Evolutionary conservation across 1,140 invertebrate genomes (phyloP).

Genomic region (Camponotus floridanus): DNA sequence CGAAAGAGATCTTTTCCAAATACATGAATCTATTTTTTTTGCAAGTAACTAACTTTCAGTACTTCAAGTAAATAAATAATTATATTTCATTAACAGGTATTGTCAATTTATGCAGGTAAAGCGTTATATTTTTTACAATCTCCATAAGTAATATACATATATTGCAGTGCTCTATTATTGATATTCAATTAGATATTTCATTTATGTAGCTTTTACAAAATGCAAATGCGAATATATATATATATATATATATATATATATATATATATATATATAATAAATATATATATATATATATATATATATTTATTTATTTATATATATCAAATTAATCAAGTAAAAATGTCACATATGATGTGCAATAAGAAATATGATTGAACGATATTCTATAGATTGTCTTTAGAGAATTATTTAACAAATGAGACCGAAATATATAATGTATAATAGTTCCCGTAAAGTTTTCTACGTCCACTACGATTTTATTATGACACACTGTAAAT

Average conservation of each 20-base stretch:
- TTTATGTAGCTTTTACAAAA: conserved; percentile 11
- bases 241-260: no score
- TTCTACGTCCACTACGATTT: conserved; percentile 69
- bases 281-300: no score
- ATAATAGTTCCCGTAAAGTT: conserved; percentile 53
- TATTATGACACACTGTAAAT: conserved; percentile 72
- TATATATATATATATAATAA: no score
- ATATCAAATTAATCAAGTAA: conserved; percentile 18
- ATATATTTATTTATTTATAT: no score
- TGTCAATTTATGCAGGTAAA: neutral
- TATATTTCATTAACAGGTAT: neutral
- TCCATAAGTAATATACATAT: conserved; percentile 26
- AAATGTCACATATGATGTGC: conserved; percentile 8
- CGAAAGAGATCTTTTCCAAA: neutral
- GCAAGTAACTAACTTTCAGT: neutral
- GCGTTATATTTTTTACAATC: conserved; percentile 18
- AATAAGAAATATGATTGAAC: conserved; percentile 31
- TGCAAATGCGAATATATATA: neutral
- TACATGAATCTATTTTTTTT: neutral
- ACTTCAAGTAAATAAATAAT: no score
- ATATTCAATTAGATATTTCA: neutral
- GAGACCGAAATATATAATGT: conserved; percentile 21
- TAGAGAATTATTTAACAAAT: conserved; percentile 22
- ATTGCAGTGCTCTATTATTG: neutral
- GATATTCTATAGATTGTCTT: conserved; percentile 57